Evolutionary conservation across 1,140 invertebrate genomes (phyloP), one percentile per base, ranked within the genome.

Genomic region (Parasteatoda tepidariorum): DNA sequence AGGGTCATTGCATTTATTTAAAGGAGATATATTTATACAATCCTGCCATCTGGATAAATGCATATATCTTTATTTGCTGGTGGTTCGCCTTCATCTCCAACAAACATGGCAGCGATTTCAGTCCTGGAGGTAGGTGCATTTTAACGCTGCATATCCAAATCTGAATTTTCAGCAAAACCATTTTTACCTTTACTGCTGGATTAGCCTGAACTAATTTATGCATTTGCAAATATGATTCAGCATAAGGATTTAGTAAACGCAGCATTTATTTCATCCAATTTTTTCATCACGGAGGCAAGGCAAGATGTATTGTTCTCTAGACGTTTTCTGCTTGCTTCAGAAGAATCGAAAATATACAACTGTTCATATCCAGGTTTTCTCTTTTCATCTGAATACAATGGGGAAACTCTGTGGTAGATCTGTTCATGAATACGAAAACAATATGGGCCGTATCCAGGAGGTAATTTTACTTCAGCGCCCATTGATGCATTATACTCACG

Each of bases 1-100:
- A 41, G 85, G 57, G 64, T 85, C 75, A 18, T 11, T 74, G 31
- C 61, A 0, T 4, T 11, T 38, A 38, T 68, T 81, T 2, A 84
- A 22, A 31, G 67, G 68, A 61, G 1, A 24, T 38, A 34, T 66
- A 24, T 18, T 78, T 0, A n/a, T 2, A 48, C n/a, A 24, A 2
- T 11, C 24, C 31, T 4, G 2, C 6, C 34, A 61, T n/a, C 22
- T 15, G 26, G 33, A 61, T 62, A 0, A 9, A 62, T 76, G 31
- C 66, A 15, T 4, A 61, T 30, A 24, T 67, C 74, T 13, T n/a
- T 64, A 4, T 76, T 24, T 15, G 18, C 6, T 7, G 57, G 74
- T 18, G 74, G 74, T n/a, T 24, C 74, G 6, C 57, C 74, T 62
- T 76, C 74, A 26, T 59, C 30, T 2, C 55, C 48, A 4, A 22